Base-by-base conservation (phyloP, 2,113 vertebrate species). In the Grammomys surdaster region DNA sequence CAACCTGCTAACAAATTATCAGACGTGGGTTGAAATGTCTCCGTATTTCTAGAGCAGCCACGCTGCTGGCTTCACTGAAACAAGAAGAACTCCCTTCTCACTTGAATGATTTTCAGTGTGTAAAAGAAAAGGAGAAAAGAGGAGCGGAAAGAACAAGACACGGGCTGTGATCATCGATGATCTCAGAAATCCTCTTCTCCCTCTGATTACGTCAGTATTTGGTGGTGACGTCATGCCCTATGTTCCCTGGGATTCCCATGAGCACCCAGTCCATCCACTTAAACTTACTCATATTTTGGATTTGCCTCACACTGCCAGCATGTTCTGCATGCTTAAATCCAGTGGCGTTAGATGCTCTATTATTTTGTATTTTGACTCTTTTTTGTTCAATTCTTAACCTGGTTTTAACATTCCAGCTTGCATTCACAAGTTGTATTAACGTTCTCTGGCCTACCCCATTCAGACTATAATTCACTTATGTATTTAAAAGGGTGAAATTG, bases 201-300 rank as follows among this genome's bases (percentile, higher is more conserved):
- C n/a, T 12, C 31, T 69, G 11, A 4, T 20, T 28, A 84, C 33
- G 13, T 14, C 56, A 40, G 2, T 20, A 5, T 28, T 11, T 12
- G 13, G 10, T n/a, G 43, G 22, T 12, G 26, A 6, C 43, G 51
- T 17, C 65, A 7, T 16, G 13, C 3, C 12, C 9, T 1, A 0
- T 7, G 9, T 28, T 58, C 51, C 28, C 51, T 70, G 33, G 56
- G 43, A 67, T 63, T 60, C 11, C 54, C 24, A 31, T 0, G 0
- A 2, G 2, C 48, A 26, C 76, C 76, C 5, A 48, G 36, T 73
- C 69, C 11, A 3, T 33, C 22, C 65, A 40, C 7, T 14, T 12
- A n/a, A 12, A 43, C 12, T 56, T 69, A 0, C 72, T 54, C 3
- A 36, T 24, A 8, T 73, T 69, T 80, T 73, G 60, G 51, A n/a